Evolutionary conservation across 2,888 invertebrate genomes (phyloP).

Genomic region (Amaurobius ferox): DNA sequence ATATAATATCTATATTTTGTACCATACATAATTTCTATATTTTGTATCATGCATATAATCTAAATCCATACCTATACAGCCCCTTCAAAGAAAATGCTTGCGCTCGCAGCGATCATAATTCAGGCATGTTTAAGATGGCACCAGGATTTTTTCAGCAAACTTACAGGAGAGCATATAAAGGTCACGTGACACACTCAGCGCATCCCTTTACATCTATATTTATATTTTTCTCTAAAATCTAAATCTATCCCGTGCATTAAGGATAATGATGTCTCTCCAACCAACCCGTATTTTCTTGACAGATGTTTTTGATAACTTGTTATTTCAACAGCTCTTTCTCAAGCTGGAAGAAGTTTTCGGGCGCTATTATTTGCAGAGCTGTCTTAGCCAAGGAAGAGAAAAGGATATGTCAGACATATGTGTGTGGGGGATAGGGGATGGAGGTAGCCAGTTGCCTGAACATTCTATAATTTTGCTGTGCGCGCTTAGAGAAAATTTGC

Average conservation of each 20-base stretch:
- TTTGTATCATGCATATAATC: too few relatives aligned
- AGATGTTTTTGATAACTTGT: constrained; percentile 69
- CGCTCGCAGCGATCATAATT: constrained; percentile 59
- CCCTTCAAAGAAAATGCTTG: constrained; percentile 34
- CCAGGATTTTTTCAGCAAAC: constrained; percentile 32
- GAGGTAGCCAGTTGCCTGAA: constrained; percentile 5
- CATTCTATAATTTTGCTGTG: constrained; percentile 20
- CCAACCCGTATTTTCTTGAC: constrained; percentile 58
- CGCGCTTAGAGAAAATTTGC: neutral
- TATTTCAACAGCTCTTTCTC: constrained; percentile 61
- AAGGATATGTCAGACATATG: constrained; percentile 38
- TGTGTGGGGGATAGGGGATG: neutral
- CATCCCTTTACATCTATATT: neutral
- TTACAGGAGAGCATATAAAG: constrained; percentile 47
- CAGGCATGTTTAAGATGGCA: constrained; percentile 60
- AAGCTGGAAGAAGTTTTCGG: constrained; percentile 9
- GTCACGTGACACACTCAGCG: constrained; percentile 48
- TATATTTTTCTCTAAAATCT: constrained; percentile 46
- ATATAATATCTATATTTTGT: too few relatives aligned
- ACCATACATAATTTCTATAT: too few relatives aligned
- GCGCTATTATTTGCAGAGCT: constrained; percentile 56
- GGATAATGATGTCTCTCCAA: constrained; percentile 61
- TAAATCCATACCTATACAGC: constrained; percentile 30
- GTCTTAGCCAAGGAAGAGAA: neutral
- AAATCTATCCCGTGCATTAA: constrained; percentile 66